Evolutionary conservation across 2,113 vertebrate species (phyloP).

Genomic region (Sigmodon hispidus): DNA sequence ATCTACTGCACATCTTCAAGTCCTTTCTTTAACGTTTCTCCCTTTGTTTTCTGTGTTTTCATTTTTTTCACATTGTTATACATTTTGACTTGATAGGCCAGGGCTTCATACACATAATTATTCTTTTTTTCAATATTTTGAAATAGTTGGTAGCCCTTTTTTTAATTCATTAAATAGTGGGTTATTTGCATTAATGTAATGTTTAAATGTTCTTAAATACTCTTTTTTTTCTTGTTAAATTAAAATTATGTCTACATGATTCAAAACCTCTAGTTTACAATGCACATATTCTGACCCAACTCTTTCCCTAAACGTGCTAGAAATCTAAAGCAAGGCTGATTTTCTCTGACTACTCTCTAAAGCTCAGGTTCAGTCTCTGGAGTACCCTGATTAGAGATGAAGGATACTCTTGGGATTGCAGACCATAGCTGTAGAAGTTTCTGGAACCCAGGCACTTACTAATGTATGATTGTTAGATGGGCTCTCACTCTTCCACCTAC

Average conservation of each 20-base stretch:
- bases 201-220: background rate
- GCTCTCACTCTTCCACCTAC: background rate
- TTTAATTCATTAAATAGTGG: background rate
- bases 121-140: background rate
- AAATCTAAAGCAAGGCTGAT: rapidly evolving
- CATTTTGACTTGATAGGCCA: background rate
- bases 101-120: background rate
- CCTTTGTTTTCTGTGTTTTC: background rate
- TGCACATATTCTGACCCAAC: background rate
- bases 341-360: background rate
- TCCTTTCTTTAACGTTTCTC: background rate
- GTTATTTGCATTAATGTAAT: background rate
- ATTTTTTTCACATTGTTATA: background rate
- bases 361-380: background rate
- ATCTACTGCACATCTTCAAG: background rate
- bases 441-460: background rate
- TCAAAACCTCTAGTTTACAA: background rate
- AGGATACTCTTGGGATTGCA: background rate
- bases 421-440: background rate
- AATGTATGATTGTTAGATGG: background rate
- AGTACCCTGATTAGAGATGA: background rate
- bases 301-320: background rate
- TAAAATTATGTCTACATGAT: background rate
- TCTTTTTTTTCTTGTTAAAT: background rate
- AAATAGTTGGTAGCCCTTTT: background rate